Percentiles rank a stretch among this genome's conserved stretches.
Conservation (phyloP, 2,888 invertebrate species). For the Melanotus villosus region DNA sequence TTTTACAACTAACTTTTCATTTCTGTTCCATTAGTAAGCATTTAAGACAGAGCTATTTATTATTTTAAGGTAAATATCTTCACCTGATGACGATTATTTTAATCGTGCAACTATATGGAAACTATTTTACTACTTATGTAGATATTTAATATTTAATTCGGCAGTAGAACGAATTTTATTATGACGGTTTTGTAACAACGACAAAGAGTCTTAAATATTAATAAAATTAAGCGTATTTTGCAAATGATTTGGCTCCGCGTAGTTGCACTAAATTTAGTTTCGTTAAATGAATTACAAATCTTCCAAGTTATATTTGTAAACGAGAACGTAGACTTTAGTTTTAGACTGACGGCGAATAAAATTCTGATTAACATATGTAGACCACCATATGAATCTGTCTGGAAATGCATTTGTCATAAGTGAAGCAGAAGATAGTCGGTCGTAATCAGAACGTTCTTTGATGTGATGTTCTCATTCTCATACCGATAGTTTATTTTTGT, state of each 20-base stretch:
- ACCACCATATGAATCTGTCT: slow-evolving; percentile 49
- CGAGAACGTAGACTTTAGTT: slow-evolving; percentile 5
- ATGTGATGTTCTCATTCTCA: slow-evolving; percentile 43
- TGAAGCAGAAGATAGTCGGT: slow-evolving; percentile 50
- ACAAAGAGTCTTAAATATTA: too few relatives aligned
- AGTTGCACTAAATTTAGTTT: slow-evolving; percentile 18
- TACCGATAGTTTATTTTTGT: slow-evolving; percentile 43
- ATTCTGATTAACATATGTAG: slow-evolving; percentile 48
- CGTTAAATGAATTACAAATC: slow-evolving; percentile 32
- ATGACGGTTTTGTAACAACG: too few relatives aligned
- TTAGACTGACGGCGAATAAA: slow-evolving; percentile 28
- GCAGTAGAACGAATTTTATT: too few relatives aligned
- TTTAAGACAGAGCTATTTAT: slow-evolving; percentile 9
- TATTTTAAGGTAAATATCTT: slow-evolving; percentile 12
- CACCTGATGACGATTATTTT: background rate
- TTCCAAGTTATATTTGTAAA: slow-evolving; percentile 31
- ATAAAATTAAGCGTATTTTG: background rate
- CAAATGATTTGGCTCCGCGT: background rate
- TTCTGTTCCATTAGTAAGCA: slow-evolving; percentile 13
- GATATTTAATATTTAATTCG: too few relatives aligned
- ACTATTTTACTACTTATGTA: too few relatives aligned
- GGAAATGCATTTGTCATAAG: slow-evolving; percentile 53
- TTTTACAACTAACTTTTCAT: slow-evolving; percentile 17
- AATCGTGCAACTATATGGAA: too few relatives aligned
- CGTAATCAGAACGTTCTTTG: slow-evolving; percentile 51